These are phyloP conservation scores for Trinectes maculatus DNA, from an alignment of 2,113 vertebrate species.

Conservation along the genomic window DNA sequence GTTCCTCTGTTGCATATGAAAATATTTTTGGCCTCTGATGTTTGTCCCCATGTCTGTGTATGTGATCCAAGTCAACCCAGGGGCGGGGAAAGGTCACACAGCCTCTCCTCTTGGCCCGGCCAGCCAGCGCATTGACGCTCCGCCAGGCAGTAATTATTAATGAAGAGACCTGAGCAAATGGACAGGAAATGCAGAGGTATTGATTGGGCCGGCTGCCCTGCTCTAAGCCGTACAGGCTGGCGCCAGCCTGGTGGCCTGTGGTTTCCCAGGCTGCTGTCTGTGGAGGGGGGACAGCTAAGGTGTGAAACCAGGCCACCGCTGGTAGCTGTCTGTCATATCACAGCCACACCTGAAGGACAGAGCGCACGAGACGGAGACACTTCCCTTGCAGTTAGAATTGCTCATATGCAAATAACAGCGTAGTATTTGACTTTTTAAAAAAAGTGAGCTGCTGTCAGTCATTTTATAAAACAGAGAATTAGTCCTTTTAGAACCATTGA, in stretches of 20 bases:
- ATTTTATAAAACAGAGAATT: background rate
- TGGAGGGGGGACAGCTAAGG: conserved; percentile 66
- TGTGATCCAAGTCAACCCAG: conserved; percentile 77
- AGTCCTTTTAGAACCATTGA: background rate
- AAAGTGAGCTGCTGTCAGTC: background rate
- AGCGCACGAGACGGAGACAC: conserved; percentile 20
- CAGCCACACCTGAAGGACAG: conserved; percentile 71
- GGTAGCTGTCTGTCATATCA: conserved; percentile 68
- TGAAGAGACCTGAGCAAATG: conserved; percentile 99
- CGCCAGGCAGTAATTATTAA: conserved; percentile 97
- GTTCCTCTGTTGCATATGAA: conserved; percentile 32
- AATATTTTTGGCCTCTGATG: conserved; percentile 51
- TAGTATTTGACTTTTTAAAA: background rate
- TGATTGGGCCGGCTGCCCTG: conserved; percentile 88
- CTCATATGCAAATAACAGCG: background rate
- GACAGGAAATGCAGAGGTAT: conserved; percentile 99
- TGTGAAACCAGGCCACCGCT: conserved; percentile 75
- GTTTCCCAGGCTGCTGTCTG: conserved; percentile 88
- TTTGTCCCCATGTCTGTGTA: conserved; percentile 50
- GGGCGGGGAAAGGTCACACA: conserved; percentile 86
- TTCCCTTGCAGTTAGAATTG: background rate
- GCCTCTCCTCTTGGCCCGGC: conserved; percentile 86
- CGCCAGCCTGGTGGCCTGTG: conserved; percentile 95
- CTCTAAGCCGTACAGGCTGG: conserved; percentile 83
- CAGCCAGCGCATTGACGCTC: conserved; percentile 90